Base-by-base conservation (phyloP, 1,140 invertebrate species). In the Leptinotarsa lineolata region DNA sequence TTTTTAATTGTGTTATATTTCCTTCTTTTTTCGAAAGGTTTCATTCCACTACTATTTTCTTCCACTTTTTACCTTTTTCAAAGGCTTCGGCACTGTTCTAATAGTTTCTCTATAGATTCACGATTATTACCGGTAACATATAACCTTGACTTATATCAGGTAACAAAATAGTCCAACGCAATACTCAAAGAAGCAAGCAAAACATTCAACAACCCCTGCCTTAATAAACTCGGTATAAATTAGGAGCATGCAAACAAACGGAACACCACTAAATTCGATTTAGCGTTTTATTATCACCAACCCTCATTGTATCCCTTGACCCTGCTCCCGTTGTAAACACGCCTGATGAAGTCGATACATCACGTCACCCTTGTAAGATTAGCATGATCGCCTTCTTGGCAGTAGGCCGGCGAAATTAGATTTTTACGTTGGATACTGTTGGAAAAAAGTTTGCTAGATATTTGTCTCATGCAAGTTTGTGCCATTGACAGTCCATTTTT, bases 271-370 rank as follows among this genome's bases (percentile, higher is more conserved):
- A 66, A 66, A 66, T 39, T 39, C 64, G 64, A 66, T 66, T 66
- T 66, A 66, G 64, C 64, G 39, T 66, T 66, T 44, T 39, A 66
- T 66, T 39, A 66, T 39, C 39, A 66, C 64, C 22, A 24, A 66
- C 64, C 64, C 64, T 66, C 18, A 24, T 66, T 66, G 39, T 44
- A 66, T 39, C 64, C n/a, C n/a, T 39, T 13, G 30, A 44, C 64
- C 39, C 64, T 66, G 64, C 64, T 63, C 18, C 64, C 15, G 22
- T 66, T 66, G 64, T 66, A 66, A 66, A 44, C 64, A 46, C 39
- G 64, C 16, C 64, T 66, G 64, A 66, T 66, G 60, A 66, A 66
- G 64, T 44, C 64, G 39, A 66, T 66, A 66, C 39, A 66, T 66
- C 64, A 66, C 64, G 22, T 66, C 39, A 30, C 39, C 22, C 30